Evolutionary conservation across 1,140 invertebrate genomes (phyloP), one percentile per base, ranked within the genome.

Genomic region (Coelopa frigida): DNA sequence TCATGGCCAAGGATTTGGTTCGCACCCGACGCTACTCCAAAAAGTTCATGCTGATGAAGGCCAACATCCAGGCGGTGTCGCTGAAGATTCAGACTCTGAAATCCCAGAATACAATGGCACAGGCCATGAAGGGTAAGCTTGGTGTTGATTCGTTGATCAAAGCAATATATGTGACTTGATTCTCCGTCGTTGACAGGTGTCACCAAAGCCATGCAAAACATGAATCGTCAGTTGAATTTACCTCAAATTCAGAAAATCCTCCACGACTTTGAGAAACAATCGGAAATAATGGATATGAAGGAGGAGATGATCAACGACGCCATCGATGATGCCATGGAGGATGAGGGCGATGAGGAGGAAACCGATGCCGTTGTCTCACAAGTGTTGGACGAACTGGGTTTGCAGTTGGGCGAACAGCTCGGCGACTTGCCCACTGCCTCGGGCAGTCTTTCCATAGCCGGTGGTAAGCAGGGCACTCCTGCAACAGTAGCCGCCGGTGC

Each of bases 201-300:
- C 17, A 98, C 96, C 2, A 87, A 84, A 74, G 96, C 96, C 31
- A 98, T 99, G 94, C 84, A 87, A 57, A 94, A 84, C 64, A 99
- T 99, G 97, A 99, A 99, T 72, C 82, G 87, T 33, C 87, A 98
- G 76, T 69, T 99, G 57, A 99, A 99, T 75, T 76, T 99, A 61
- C 96, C 97, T 18, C 94, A 99, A 77, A 99, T 99, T 63, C 95
- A 99, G 71, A 94, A 92, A 68, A 99, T 99, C 58, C 82, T 99
- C 5, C 87, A 93, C 78, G 96, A 99, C 66, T 99, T 99, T 78
- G 96, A 99, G 72, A 98, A 97, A 61, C 96, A 99, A 66, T 94
- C 93, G 0, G 95, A 98, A 74, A 98, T 99, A 48, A 99, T 99
- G 96, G 96, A 99, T 68, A 99, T 99, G 95, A 99, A 99, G 67